A percentile compares a stretch with the other conserved stretches of the same genome.
Conservation (phyloP, 2,113 vertebrate genomes). For the Limnothrissa miodon region DNA sequence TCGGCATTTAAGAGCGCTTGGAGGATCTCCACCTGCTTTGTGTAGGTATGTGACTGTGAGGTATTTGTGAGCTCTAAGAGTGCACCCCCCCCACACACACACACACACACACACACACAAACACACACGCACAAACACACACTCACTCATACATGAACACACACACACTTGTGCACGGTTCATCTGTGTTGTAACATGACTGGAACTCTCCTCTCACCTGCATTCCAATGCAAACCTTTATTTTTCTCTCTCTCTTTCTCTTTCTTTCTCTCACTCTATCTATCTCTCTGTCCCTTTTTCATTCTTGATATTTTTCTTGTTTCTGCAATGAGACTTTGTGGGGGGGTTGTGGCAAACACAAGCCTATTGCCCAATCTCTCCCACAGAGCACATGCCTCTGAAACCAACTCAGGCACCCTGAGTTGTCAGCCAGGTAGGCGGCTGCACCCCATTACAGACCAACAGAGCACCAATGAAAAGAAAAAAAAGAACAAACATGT, state of each 20-base stretch:
- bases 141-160: constrained; percentile 14
- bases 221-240: neutral
- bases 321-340: neutral
- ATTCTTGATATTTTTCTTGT: neutral
- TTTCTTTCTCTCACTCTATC: neutral
- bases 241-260: constrained; percentile 5
- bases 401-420: neutral
- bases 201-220: neutral
- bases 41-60: constrained; percentile 9
- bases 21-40: neutral
- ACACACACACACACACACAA: neutral
- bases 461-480: neutral
- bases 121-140: neutral
- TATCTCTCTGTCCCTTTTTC: neutral
- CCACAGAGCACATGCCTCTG: too few relatives aligned
- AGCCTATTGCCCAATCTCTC: neutral
- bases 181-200: constrained; percentile 38
- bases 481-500: neutral
- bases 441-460: neutral
- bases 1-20: neutral
- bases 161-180: constrained; percentile 11
- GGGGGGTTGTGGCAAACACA: neutral
- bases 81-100: neutral
- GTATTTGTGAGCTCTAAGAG: constrained; percentile 10
- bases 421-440: neutral